These are phyloP conservation scores for Scrobipalpa costella DNA, from an alignment of 2,888 invertebrate species.

Conservation along the genomic window DNA sequence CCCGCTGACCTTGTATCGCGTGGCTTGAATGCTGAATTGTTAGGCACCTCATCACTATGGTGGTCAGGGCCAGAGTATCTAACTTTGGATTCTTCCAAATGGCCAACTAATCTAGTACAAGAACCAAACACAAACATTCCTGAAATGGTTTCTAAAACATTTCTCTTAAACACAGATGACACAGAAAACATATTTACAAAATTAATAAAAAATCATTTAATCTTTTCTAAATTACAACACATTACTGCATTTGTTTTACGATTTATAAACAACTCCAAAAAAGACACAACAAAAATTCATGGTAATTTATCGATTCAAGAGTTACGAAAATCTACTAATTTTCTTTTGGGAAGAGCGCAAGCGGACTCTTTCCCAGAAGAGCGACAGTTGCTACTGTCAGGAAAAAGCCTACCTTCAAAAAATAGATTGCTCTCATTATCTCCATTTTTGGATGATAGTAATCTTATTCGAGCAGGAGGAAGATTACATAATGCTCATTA, in stretches of 20 bases:
- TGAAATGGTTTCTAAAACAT: slow-evolving; percentile 12
- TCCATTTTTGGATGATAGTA: no score
- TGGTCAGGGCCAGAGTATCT: slow-evolving; percentile 30
- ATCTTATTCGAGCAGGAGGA: no score
- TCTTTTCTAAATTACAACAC: slow-evolving; percentile 24
- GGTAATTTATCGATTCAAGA: neutral
- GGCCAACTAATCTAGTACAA: slow-evolving; percentile 11
- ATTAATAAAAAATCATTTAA: slow-evolving; percentile 22
- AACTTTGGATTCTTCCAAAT: neutral
- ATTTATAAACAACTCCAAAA: slow-evolving; percentile 23
- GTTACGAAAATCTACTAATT: neutral
- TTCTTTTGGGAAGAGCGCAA: neutral
- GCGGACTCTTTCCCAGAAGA: slow-evolving; percentile 27
- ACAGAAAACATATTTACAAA: neutral
- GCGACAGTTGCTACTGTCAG: neutral
- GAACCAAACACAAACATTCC: slow-evolving; percentile 11
- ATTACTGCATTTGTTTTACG: slow-evolving; percentile 25
- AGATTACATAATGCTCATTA: no score
- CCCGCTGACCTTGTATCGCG: slow-evolving; percentile 28
- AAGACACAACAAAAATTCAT: neutral
- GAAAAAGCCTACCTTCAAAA: slow-evolving; percentile 2
- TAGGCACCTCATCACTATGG: slow-evolving; percentile 27
- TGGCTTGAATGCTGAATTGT: slow-evolving; percentile 25
- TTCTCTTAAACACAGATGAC: neutral
- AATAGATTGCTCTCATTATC: slow-evolving; percentile 1